A percentile compares a stretch with the other conserved stretches of the same genome.
Evolutionary conservation across 2,113 vertebrate genomes (phyloP).

Genomic region (Chloropsis cyanopogon): DNA sequence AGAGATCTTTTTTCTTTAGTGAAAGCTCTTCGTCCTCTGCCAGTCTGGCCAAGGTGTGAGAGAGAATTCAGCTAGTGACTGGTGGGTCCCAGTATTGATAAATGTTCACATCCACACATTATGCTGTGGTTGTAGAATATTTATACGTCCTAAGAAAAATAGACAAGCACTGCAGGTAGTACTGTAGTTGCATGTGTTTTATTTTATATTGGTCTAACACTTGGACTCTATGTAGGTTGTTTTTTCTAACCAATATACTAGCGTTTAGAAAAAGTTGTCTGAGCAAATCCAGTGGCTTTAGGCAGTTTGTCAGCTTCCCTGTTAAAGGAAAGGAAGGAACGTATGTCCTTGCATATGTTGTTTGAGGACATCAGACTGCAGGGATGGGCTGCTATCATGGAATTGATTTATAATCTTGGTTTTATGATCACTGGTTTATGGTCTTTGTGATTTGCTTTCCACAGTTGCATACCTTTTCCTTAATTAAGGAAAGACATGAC

Average conservation of each 20-base stretch:
- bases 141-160: background rate
- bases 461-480: background rate
- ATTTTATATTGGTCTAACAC: background rate
- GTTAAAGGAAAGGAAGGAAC: background rate
- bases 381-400: background rate
- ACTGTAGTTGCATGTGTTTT: background rate
- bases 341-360: background rate
- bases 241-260: background rate
- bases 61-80: background rate
- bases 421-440: background rate
- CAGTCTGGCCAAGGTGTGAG: background rate
- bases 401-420: background rate
- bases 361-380: background rate
- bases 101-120: accelerated
- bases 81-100: background rate
- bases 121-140: background rate
- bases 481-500: background rate
- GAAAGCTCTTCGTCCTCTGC: accelerated
- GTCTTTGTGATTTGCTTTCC: background rate
- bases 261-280: background rate
- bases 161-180: background rate
- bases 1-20: no score
- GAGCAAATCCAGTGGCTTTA: background rate
- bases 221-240: background rate
- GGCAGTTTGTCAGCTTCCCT: background rate